Percentiles rank a stretch among this genome's conserved stretches.
Conservation (phyloP, 2,888 invertebrate species). For the Oligia fasciuncula region DNA sequence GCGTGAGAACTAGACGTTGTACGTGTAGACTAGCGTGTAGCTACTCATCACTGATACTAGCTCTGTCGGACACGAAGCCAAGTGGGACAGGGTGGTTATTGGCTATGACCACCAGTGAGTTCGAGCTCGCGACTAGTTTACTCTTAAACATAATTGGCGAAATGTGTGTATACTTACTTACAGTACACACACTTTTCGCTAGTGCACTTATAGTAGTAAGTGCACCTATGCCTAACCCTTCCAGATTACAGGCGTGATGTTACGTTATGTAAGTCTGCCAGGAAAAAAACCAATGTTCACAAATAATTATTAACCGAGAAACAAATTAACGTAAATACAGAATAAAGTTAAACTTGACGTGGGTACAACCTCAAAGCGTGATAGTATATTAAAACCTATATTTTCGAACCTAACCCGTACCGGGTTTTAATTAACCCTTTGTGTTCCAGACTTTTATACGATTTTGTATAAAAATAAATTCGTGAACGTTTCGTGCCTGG, state of each 20-base stretch:
- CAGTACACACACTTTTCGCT: too few species aligned
- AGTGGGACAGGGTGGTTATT: too few species aligned
- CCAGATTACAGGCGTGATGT: neutral
- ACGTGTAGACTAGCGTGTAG: too few species aligned
- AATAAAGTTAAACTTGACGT: neutral
- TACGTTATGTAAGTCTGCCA: neutral
- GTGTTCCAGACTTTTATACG: slow-evolving; percentile 17
- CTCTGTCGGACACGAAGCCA: too few species aligned
- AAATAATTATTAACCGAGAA: neutral
- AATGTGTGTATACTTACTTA: too few species aligned
- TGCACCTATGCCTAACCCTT: neutral
- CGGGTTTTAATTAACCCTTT: slow-evolving; percentile 35
- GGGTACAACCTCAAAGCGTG: slow-evolving; percentile 1
- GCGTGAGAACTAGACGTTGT: too few species aligned
- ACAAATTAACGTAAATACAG: neutral
- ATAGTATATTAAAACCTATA: slow-evolving; percentile 32
- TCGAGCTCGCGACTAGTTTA: too few species aligned
- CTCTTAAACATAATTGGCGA: too few species aligned
- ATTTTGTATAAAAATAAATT: slow-evolving; percentile 8
- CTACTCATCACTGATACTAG: too few species aligned
- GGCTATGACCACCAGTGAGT: too few species aligned
- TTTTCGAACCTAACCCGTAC: slow-evolving; percentile 20
- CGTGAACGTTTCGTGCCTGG: neutral
- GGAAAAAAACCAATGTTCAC: neutral
- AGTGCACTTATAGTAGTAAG: too few species aligned